Base-by-base conservation (phyloP, 2,888 invertebrate genomes). In the Phaedon cochleariae region DNA sequence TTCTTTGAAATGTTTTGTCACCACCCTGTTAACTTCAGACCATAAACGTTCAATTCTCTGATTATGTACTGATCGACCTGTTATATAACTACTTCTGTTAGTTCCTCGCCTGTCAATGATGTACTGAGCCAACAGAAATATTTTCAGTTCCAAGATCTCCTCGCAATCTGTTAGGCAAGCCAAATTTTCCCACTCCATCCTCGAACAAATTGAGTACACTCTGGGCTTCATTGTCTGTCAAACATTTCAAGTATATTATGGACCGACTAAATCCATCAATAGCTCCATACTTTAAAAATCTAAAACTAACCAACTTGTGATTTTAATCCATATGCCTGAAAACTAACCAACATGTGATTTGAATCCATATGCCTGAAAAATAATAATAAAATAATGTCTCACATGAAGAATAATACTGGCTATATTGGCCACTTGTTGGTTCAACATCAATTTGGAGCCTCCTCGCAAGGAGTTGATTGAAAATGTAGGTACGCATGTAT, bases 291-390 rank as follows among this genome's bases (percentile, higher is more conserved):
- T n/a, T n/a, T n/a, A n/a, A n/a, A n/a, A n/a, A 49, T 65, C 62
- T 45, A 59, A 37, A 69, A 17, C 4, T 17, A 12, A 68, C 55
- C 15, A 69, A 34, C 49, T 69, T 69, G 26, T 69, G 67, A 57
- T 68, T 64, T 15, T 64, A 64, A 31, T 69, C 67, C 12, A 69
- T 67, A 58, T 69, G 69, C 69, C 69, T 68, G 51, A 31, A 68
- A 68, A 29, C n/a, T n/a, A n/a, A n/a, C n/a, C n/a, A n/a, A n/a
- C n/a, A n/a, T n/a, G n/a, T n/a, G n/a, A n/a, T n/a, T n/a, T n/a
- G n/a, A n/a, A n/a, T n/a, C n/a, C n/a, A n/a, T n/a, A n/a, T n/a
- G n/a, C n/a, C n/a, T n/a, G n/a, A n/a, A n/a, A n/a, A n/a, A n/a
- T n/a, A n/a, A n/a, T n/a, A n/a, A n/a, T n/a, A n/a, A n/a, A n/a